These are phyloP conservation scores for Nilaparvata lugens DNA, from an alignment of 1,140 invertebrate species.

Conservation along the genomic window DNA sequence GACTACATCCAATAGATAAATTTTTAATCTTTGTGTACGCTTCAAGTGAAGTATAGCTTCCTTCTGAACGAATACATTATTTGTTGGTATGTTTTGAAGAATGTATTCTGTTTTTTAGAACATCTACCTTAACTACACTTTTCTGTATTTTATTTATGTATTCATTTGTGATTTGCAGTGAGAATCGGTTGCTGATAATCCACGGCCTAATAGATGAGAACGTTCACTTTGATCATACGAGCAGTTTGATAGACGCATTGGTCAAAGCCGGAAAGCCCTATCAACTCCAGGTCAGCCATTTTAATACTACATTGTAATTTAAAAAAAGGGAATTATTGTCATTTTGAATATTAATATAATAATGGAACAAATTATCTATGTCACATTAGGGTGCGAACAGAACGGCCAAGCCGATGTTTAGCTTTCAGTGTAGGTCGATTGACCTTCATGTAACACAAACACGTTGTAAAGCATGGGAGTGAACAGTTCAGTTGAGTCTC, in stretches of 20 bases:
- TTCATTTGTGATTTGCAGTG: conserved; percentile 43
- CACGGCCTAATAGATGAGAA: conserved; percentile 98
- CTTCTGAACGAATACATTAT: too few relatives aligned
- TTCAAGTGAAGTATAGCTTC: too few relatives aligned
- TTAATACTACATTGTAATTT: not conserved
- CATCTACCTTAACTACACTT: too few relatives aligned
- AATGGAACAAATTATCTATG: not conserved
- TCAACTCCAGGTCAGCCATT: conserved; percentile 59
- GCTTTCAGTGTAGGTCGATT: too few relatives aligned
- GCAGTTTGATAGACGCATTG: conserved; percentile 78
- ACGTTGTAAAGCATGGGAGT: too few relatives aligned
- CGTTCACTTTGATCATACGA: conserved; percentile 97
- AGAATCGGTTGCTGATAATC: conserved; percentile 90
- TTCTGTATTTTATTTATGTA: not conserved
- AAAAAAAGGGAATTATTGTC: not conserved
- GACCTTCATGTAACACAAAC: too few relatives aligned
- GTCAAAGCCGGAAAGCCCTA: conserved; percentile 87
- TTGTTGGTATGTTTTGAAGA: too few relatives aligned
- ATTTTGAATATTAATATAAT: not conserved
- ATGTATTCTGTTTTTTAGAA: too few relatives aligned
- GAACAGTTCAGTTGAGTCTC: too few relatives aligned
- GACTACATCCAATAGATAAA: too few relatives aligned
- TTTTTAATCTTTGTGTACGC: too few relatives aligned
- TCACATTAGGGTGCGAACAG: not conserved
- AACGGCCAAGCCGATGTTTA: too few relatives aligned